A percentile compares a stretch with the other conserved stretches of the same genome.
These are phyloP conservation scores for Thaumetopoea pityocampa DNA, from an alignment of 1,140 invertebrate genomes.

Conservation along the genomic window DNA sequence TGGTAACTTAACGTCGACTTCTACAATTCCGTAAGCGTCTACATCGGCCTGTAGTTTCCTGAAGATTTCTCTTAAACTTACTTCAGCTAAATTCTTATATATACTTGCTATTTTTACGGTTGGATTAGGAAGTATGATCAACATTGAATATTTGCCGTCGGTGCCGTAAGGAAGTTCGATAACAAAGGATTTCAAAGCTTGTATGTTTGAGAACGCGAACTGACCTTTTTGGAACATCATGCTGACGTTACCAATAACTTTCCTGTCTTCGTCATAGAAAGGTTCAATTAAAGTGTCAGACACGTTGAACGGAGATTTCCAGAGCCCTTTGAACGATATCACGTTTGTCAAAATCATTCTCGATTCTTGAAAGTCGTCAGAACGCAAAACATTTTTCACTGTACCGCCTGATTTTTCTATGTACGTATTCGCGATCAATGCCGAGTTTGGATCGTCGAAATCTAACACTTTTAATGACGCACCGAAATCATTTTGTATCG, in stretches of 20 bases:
- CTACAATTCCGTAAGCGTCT: conserved; percentile 66
- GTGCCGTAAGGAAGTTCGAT: conserved; percentile 77
- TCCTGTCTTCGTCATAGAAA: conserved; percentile 76
- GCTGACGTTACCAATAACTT: conserved; percentile 70
- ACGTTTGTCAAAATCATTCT: conserved; percentile 85
- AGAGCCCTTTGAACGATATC: conserved; percentile 89
- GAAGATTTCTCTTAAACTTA: conserved; percentile 54
- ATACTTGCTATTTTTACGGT: conserved; percentile 38
- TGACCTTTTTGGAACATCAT: conserved; percentile 78
- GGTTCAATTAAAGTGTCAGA: conserved; percentile 74
- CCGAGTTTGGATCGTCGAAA: conserved; percentile 49
- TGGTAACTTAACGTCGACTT: conserved; percentile 81
- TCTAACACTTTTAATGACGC: conserved; percentile 48
- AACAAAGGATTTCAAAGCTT: conserved; percentile 71
- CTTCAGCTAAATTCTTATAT: conserved; percentile 36
- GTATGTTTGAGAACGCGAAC: conserved; percentile 71
- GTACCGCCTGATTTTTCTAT: conserved; percentile 48
- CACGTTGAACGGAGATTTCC: conserved; percentile 83
- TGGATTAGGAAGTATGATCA: conserved; percentile 45
- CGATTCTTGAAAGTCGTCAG: conserved; percentile 75
- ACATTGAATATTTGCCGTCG: conserved; percentile 55
- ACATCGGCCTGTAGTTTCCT: conserved; percentile 57
- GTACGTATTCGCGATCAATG: conserved; percentile 41
- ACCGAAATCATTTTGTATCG: conserved; percentile 41
- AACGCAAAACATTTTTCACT: conserved; percentile 56